Conservation (phyloP, 2,888 invertebrate genomes). For the Athetis lepigone region DNA sequence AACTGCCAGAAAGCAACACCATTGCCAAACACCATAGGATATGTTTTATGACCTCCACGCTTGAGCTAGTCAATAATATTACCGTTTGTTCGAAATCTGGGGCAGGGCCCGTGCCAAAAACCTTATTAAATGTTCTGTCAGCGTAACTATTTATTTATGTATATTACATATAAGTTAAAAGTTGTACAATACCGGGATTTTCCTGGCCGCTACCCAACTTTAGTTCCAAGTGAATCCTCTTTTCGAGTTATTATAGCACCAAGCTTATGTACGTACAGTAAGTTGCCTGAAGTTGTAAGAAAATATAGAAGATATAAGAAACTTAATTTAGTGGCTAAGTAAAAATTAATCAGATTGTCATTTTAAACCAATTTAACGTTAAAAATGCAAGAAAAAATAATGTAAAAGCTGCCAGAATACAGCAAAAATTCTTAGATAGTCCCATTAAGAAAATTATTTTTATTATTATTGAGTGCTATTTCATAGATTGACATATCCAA, state of each 20-base stretch:
- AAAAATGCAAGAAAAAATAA: no score
- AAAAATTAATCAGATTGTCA: no score
- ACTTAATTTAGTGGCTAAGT: background rate
- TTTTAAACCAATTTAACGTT: no score
- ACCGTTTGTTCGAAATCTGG: constrained; percentile 1
- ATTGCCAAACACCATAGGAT: background rate
- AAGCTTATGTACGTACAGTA: constrained; percentile 29
- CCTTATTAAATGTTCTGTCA: constrained; percentile 30
- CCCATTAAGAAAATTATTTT: no score
- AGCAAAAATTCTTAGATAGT: no score
- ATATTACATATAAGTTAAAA: constrained; percentile 27
- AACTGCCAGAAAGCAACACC: background rate
- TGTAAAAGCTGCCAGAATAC: no score
- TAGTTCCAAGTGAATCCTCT: constrained; percentile 50
- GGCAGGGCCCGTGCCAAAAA: constrained; percentile 23
- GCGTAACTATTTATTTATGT: constrained; percentile 40
- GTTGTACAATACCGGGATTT: constrained; percentile 44
- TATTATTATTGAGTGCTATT: no score
- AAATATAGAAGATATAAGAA: background rate
- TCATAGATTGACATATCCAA: no score
- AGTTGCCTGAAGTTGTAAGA: constrained; percentile 11
- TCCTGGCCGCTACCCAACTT: constrained; percentile 54
- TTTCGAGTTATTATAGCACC: constrained; percentile 37
- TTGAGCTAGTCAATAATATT: background rate
- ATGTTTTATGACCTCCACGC: background rate